phyloP scores from a whole-genome alignment of 2,797 vertebrate species.

The Sparus aurata region DNA sequence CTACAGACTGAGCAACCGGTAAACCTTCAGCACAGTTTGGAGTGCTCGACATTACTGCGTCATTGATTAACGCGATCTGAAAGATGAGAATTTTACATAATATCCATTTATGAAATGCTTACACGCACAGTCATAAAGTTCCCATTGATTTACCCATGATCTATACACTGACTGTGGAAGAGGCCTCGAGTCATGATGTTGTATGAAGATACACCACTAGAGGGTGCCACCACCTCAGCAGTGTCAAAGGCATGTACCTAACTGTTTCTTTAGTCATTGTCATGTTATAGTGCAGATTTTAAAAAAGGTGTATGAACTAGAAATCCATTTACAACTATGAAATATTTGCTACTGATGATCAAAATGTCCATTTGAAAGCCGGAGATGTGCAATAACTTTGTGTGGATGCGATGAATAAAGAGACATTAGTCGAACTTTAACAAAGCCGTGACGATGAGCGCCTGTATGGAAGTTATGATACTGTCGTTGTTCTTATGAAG shows the following conservation, averaged over 20 bases:
- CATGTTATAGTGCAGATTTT: neutral
- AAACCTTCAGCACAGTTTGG: neutral
- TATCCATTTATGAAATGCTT: neutral
- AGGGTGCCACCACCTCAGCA: slow-evolving; percentile 42
- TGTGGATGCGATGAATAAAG: neutral
- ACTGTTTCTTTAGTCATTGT: neutral
- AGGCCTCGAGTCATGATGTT: neutral
- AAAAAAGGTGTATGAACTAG: neutral
- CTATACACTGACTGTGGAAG: neutral
- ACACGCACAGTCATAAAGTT: neutral
- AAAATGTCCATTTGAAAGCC: rapidly evolving
- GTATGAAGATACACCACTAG: slow-evolving; percentile 47
- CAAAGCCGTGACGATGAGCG: neutral
- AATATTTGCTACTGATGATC: neutral
- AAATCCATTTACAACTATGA: neutral
- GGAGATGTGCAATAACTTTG: neutral
- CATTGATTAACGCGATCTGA: neutral
- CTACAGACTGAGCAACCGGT: slow-evolving; percentile 2
- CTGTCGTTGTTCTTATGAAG: neutral
- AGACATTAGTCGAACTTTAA: no score
- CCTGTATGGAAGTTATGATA: neutral
- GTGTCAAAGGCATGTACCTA: neutral
- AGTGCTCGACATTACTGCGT: neutral
- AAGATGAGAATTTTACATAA: neutral
- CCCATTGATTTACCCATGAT: neutral